Base-by-base conservation (phyloP, 2,113 vertebrate genomes). In the Phoxinus phoxinus region DNA sequence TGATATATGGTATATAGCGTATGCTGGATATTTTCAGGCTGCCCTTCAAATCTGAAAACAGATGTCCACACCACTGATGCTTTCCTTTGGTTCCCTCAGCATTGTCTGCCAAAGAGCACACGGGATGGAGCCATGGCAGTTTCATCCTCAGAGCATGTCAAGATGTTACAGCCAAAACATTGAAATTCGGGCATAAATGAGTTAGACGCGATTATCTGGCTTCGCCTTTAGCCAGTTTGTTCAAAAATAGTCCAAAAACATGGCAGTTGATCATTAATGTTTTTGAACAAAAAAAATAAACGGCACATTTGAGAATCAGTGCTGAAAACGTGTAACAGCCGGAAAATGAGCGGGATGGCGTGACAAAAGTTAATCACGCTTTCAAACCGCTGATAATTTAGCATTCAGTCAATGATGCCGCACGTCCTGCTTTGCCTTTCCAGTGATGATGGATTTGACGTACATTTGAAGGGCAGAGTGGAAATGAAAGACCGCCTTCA, bases 391-490 rank as follows among this genome's bases (percentile, higher is more conserved):
- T 23, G 37, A 56, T 89, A 53, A 78, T 87, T 86, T 80, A 65
- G 82, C 81, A 88, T 87, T 72, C 83, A 32, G n/a, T 32, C 21
- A 41, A 83, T 69, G 58, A 46, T 69, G 32, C 87, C 48, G n/a
- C 84, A 87, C 32, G 79, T 84, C 84, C 27, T 17, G 84, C 86
- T 85, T 85, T 71, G 89, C 86, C 86, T 84, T 83, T 59, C 72
- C 41, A 72, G 46, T 25, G 46, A 89, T 91, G 86, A 90, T 87
- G 72, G 86, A 91, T 91, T 83, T 81, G 86, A 69, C 30, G 6
- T 59, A 58, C 69, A 80, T 86, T 84, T 88, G 58, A 73, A 86
- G 87, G 90, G 85, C 85, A 89, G 69, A 88, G 78, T 77, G 81
- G 30, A 79, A 83, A 90, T 76, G 72, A 89, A 90, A 88, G 72